phyloP scores from a whole-genome alignment of 2,888 invertebrate genomes.

The Schizaphis graminum region DNA sequence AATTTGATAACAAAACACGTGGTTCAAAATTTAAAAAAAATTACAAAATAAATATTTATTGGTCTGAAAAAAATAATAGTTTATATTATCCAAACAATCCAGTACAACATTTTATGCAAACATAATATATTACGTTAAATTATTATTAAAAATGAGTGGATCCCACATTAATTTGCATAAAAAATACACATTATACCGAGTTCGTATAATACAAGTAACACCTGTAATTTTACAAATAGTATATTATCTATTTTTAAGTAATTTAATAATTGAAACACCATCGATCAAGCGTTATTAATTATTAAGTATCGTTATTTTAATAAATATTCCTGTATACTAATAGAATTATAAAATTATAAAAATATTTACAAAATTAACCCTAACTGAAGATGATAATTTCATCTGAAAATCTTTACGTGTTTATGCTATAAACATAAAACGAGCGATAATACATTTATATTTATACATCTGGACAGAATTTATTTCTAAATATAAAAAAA shows the following conservation, averaged over 20 bases:
- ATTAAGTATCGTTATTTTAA: neutral
- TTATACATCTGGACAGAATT: neutral
- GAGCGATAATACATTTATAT: neutral
- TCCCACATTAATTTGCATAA: neutral
- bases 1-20: neutral
- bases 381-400: neutral
- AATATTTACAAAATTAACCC: neutral
- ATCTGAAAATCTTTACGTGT: neutral
- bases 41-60: neutral
- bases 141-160: neutral
- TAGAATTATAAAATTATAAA: neutral
- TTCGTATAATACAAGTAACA: neutral
- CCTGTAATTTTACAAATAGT: neutral
- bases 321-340: neutral
- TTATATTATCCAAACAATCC: neutral
- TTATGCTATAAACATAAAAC: neutral
- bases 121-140: neutral
- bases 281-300: neutral
- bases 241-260: neutral
- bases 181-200: neutral
- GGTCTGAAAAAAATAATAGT: neutral
- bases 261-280: neutral
- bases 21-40: neutral
- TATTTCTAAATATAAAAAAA: neutral
- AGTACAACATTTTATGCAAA: neutral